Percentiles rank a stretch among this genome's conserved stretches.
Conservation (phyloP, 2,113 vertebrate species). For the Balaeniceps rex region DNA sequence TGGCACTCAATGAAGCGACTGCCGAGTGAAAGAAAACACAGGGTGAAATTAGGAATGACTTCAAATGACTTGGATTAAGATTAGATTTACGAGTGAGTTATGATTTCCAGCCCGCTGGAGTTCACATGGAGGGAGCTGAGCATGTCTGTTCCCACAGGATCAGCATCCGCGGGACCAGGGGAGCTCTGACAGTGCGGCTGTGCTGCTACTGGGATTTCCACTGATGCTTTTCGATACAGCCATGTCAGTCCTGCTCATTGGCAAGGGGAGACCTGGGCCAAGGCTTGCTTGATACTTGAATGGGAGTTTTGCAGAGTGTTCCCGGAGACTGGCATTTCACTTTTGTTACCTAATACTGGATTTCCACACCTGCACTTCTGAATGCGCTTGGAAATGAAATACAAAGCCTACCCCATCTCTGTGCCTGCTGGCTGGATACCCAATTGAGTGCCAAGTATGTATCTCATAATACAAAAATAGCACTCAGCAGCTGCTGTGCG, state of each 20-base stretch:
- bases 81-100: neutral
- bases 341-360: neutral
- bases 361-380: neutral
- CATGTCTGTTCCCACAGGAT: fast-evolving
- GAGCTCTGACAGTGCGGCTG: neutral
- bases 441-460: neutral
- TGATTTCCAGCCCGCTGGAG: neutral
- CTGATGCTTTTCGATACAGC: neutral
- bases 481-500: neutral
- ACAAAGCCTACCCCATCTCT: neutral
- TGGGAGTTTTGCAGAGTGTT: neutral
- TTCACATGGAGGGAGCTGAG: neutral
- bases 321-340: neutral
- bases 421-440: neutral
- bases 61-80: neutral
- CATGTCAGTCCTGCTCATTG: fast-evolving
- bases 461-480: fast-evolving
- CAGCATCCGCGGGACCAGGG: neutral
- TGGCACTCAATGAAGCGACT: neutral
- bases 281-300: fast-evolving
- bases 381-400: neutral
- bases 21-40: neutral
- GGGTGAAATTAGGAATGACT: neutral
- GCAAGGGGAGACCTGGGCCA: neutral
- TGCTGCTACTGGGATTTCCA: neutral